phyloP scores from a whole-genome alignment of 1,140 invertebrate species.

The Eupristina koningsbergeri region DNA sequence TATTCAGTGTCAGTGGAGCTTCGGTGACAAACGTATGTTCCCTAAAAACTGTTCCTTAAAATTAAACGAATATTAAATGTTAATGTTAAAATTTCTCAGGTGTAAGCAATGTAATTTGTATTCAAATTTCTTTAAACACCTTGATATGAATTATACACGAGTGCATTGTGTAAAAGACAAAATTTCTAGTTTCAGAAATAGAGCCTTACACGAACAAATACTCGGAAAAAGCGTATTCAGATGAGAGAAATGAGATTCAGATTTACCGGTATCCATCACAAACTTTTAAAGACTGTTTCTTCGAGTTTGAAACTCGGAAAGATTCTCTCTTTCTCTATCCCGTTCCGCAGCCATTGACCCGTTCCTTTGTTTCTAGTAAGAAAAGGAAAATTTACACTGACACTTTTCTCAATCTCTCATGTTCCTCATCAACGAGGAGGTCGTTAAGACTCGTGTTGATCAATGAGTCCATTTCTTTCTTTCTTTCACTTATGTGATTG shows the following conservation, averaged over 20 bases:
- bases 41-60: too few species aligned
- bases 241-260: slow-evolving; percentile 23
- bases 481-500: not conserved
- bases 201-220: not conserved
- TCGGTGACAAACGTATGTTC: too few species aligned
- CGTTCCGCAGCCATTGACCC: too few species aligned
- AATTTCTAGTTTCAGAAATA: not conserved
- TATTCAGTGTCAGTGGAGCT: too few species aligned
- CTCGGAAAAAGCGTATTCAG: not conserved
- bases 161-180: not conserved
- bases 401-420: not conserved
- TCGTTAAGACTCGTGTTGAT: slow-evolving; percentile 5
- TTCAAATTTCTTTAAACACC: not conserved
- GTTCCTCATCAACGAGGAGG: not conserved
- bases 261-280: slow-evolving; percentile 35
- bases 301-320: slow-evolving; percentile 37
- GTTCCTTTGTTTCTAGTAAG: not conserved
- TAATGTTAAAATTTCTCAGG: not conserved
- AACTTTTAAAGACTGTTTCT: slow-evolving; percentile 19
- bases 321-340: not conserved
- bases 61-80: not conserved
- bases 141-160: slow-evolving; percentile 7
- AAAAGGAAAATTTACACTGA: slow-evolving; percentile 33
- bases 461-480: slow-evolving; percentile 6
- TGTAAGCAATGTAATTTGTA: slow-evolving; percentile 18